Conservation (phyloP, 2,888 invertebrate genomes). For the Gortyna flavago region DNA sequence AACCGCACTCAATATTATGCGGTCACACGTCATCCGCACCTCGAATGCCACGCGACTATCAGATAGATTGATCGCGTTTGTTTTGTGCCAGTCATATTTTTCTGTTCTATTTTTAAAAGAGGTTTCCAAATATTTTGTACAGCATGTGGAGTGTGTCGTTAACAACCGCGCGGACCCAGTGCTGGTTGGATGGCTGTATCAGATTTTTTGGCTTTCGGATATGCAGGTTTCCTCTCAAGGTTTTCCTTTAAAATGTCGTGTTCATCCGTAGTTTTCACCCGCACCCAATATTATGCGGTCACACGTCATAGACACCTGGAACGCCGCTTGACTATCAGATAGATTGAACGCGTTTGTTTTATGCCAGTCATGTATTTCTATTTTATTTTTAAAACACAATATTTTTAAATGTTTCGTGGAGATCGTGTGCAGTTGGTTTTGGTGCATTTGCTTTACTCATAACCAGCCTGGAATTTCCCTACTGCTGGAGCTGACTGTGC, state of each 20-base stretch:
- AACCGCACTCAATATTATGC: conserved; percentile 22
- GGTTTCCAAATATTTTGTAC: too few species aligned
- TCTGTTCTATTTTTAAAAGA: not conserved
- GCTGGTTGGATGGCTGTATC: too few species aligned
- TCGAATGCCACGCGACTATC: conserved; percentile 23
- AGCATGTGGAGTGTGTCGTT: too few species aligned
- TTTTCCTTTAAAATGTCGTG: too few species aligned
- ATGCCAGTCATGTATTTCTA: not conserved
- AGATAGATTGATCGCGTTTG: conserved; percentile 43
- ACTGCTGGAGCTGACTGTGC: too few species aligned
- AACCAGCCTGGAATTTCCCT: not conserved
- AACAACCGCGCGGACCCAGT: too few species aligned
- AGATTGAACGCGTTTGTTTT: conserved; percentile 45
- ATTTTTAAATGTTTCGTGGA: not conserved
- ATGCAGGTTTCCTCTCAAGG: too few species aligned
- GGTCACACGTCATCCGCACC: conserved; percentile 33
- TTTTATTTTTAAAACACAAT: not conserved
- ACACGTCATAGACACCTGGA: conserved; percentile 36
- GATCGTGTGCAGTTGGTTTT: not conserved
- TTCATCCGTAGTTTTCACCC: conserved; percentile 13
- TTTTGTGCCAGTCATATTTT: conserved; percentile 18
- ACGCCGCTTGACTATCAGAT: conserved; percentile 24
- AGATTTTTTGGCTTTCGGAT: too few species aligned
- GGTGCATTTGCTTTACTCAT: not conserved
- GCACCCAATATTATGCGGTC: conserved; percentile 27